Percentiles rank a stretch among this genome's conserved stretches.
Evolutionary conservation across 1,140 invertebrate species (phyloP).

Genomic region (Plutomurus gul): DNA sequence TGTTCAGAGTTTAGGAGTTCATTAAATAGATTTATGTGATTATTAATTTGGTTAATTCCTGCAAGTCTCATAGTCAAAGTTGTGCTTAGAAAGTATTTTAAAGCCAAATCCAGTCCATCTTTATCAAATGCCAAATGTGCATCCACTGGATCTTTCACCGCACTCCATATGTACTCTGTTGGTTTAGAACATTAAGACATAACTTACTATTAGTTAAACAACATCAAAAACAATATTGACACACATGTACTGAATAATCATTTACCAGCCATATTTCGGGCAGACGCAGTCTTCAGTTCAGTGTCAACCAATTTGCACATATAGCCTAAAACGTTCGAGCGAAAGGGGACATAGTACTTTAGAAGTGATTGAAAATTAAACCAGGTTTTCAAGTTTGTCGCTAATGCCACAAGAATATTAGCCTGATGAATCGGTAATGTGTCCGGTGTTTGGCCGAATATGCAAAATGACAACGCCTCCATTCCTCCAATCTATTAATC

Average conservation of each 20-base stretch:
- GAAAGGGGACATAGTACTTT: constrained; percentile 82
- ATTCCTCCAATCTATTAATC: constrained; percentile 75
- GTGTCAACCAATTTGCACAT: constrained; percentile 92
- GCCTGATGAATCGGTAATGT: constrained; percentile 81
- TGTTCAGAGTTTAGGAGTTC: constrained; percentile 86
- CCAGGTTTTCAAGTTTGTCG: constrained; percentile 93
- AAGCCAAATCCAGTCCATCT: constrained; percentile 86
- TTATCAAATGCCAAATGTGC: constrained; percentile 82
- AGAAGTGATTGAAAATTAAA: constrained; percentile 86
- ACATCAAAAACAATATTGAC: background rate
- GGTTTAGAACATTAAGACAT: background rate
- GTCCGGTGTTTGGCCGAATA: constrained; percentile 74
- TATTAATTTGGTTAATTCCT: constrained; percentile 91
- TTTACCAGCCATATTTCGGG: constrained; percentile 86
- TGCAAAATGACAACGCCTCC: constrained; percentile 80
- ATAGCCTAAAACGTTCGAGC: constrained; percentile 83
- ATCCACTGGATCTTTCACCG: constrained; percentile 87
- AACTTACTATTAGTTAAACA: background rate
- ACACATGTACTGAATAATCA: background rate
- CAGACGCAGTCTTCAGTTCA: constrained; percentile 71
- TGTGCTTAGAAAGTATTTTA: constrained; percentile 92
- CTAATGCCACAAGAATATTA: constrained; percentile 85
- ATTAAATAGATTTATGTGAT: constrained; percentile 86
- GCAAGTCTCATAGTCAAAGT: constrained; percentile 90
- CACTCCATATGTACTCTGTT: constrained; percentile 89